A percentile compares a stretch with the other conserved stretches of the same genome.
These are phyloP conservation scores for Drosophila pallidifrons DNA, from an alignment of 1,140 invertebrate species.

Conservation along the genomic window DNA sequence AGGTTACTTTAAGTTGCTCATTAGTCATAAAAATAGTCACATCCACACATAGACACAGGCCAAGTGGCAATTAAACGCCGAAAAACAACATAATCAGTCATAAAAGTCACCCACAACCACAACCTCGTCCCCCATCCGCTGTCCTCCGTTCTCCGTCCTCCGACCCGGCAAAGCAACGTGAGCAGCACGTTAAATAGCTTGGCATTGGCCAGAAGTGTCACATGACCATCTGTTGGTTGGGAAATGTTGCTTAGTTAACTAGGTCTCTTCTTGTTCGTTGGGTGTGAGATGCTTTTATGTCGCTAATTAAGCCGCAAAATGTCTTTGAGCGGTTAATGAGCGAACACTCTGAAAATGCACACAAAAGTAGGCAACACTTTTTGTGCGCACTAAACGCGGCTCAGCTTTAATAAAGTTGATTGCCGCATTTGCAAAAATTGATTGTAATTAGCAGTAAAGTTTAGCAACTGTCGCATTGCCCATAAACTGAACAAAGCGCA, in stretches of 20 bases:
- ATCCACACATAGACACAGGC: constrained; percentile 47
- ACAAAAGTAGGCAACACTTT: constrained; percentile 43
- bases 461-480: constrained; percentile 8
- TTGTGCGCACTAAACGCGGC: neutral
- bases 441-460: constrained; percentile 58
- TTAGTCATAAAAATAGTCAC: constrained; percentile 80
- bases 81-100: constrained; percentile 79
- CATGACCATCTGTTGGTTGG: constrained; percentile 50
- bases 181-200: constrained; percentile 58
- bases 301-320: constrained; percentile 68
- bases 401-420: constrained; percentile 22
- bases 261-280: constrained; percentile 1
- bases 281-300: constrained; percentile 58
- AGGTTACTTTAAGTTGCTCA: constrained; percentile 70
- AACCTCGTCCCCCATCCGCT: too few relatives aligned
- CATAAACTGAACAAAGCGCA: constrained; percentile 37
- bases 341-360: constrained; percentile 33
- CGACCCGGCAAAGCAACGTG: constrained; percentile 48
- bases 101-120: constrained; percentile 49
- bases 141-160: neutral
- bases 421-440: constrained; percentile 37
- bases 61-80: constrained; percentile 79
- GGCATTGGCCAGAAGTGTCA: constrained; percentile 55
- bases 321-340: constrained; percentile 50
- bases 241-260: constrained; percentile 13